phyloP scores from a whole-genome alignment of 2,113 vertebrate species.

The Fukomys damarensis region DNA sequence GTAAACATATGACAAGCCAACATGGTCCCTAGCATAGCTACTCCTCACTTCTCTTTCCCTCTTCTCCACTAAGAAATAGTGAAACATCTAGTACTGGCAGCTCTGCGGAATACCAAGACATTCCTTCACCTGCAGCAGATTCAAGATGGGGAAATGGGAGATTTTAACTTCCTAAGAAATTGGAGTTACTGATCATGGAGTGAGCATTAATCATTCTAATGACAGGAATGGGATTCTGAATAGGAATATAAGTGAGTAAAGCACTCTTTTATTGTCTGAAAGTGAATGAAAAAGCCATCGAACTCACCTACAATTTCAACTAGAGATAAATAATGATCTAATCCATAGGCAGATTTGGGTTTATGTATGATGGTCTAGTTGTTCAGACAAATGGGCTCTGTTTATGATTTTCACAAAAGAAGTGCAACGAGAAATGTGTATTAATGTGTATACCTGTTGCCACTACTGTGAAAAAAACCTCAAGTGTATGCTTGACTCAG shows the following conservation, averaged over 20 bases:
- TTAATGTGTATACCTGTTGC: not conserved
- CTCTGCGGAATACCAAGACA: not conserved
- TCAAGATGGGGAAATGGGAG: not conserved
- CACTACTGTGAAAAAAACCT: not conserved
- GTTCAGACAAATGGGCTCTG: not conserved
- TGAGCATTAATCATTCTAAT: not conserved
- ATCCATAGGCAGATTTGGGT: not conserved
- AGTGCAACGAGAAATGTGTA: conserved; percentile 3
- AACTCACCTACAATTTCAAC: conserved; percentile 8
- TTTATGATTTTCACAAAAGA: not conserved
- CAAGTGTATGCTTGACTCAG: not conserved
- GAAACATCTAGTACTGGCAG: not conserved
- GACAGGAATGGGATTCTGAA: not conserved
- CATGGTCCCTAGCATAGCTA: no score
- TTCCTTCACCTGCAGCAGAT: not conserved
- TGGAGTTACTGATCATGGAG: not conserved
- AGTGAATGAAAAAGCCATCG: not conserved
- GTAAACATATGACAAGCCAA: not conserved
- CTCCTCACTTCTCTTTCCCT: not conserved
- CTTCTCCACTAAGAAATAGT: not conserved
- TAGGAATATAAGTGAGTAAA: not conserved
- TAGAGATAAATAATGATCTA: not conserved
- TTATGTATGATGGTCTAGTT: not conserved
- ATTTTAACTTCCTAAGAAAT: not conserved
- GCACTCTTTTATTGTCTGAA: not conserved